Evolutionary conservation across 2,113 vertebrate species (phyloP), one percentile per base, ranked within the genome.

Genomic region (Bufo bufo): DNA sequence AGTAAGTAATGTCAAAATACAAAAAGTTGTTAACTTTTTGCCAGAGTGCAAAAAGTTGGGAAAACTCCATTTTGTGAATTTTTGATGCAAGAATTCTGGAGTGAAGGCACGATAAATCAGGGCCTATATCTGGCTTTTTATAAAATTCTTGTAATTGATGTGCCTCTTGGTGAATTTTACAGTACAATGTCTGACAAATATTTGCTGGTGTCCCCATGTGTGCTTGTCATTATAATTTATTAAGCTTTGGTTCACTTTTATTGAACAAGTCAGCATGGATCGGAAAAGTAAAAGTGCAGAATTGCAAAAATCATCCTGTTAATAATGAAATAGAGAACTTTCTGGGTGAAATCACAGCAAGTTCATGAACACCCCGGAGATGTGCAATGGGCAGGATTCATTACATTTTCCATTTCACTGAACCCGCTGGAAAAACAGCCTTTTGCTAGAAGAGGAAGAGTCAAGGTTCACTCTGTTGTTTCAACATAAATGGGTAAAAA

Each of bases 301-400:
- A 77, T 84, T 88, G 81, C 87, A 88, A 88, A 88, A 83, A 88
- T 84, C 87, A 84, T 77, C 72, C 74, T 66, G 72, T 88, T 88
- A 84, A 88, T 88, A 88, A 84, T 88, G 81, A 77, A 88, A 84
- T 23, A 88, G 81, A 78, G 69, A 82, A 84, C 71, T 88, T 88
- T 88, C 87, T 88, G 87, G 87, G 87, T 88, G 87, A 88, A 88
- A 88, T 88, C 87, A 88, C 87, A 88, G 87, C 87, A 84, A 88
- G 87, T 88, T 84, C 80, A 75, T 65, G 69, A 75, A 74, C 54
- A 77, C 83, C 87, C 81, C 87, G 71, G 87, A 88, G 87, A 88
- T 77, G 79, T 83, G 80, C 71, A 82, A 82, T 65, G 80, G 80
- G 86, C 80, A 83, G 59, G 86, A 88, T 88, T 88, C 87, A 88